Evolutionary conservation across 2,113 vertebrate genomes (phyloP).

Genomic region (Scomber scombrus): DNA sequence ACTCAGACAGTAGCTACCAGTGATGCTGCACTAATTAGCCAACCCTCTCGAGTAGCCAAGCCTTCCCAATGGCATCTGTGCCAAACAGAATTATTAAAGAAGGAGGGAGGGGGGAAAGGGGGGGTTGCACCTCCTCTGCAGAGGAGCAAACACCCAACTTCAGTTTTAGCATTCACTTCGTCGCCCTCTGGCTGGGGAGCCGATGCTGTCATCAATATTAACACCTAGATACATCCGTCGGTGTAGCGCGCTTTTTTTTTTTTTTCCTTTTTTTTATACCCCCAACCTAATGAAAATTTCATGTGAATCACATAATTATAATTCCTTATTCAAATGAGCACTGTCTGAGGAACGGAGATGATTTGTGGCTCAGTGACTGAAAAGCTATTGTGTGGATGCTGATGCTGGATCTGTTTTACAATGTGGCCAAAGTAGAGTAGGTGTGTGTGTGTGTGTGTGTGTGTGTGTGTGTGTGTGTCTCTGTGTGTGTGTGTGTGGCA

Average conservation of each 20-base stretch:
- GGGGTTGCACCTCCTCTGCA: conserved; percentile 65
- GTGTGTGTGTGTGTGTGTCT: conserved; percentile 7
- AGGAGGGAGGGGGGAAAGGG: conserved; percentile 53
- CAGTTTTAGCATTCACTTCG: conserved; percentile 61
- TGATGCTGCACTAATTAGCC: conserved; percentile 79
- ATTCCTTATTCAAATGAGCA: conserved; percentile 67
- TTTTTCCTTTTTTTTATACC: neutral
- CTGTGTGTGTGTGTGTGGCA: neutral
- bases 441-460: neutral
- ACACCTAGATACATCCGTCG: conserved; percentile 63
- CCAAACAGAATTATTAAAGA: conserved; percentile 82
- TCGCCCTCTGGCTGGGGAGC: conserved; percentile 56
- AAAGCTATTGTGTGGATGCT: conserved; percentile 31
- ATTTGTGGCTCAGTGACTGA: conserved; percentile 47
- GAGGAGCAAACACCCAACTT: conserved; percentile 62
- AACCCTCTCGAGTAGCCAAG: conserved; percentile 69
- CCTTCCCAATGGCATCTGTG: conserved; percentile 71
- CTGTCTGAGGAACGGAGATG: conserved; percentile 46
- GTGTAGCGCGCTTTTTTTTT: conserved; percentile 37
- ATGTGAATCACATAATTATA: conserved; percentile 68
- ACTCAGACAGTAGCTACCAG: conserved; percentile 68
- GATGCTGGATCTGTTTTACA: conserved; percentile 14
- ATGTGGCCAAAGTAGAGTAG: neutral
- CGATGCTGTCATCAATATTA: conserved; percentile 72
- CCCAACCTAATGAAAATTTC: conserved; percentile 70